Evolutionary conservation across 2,888 invertebrate species (phyloP).

Genomic region (Agonopterix heracliana): DNA sequence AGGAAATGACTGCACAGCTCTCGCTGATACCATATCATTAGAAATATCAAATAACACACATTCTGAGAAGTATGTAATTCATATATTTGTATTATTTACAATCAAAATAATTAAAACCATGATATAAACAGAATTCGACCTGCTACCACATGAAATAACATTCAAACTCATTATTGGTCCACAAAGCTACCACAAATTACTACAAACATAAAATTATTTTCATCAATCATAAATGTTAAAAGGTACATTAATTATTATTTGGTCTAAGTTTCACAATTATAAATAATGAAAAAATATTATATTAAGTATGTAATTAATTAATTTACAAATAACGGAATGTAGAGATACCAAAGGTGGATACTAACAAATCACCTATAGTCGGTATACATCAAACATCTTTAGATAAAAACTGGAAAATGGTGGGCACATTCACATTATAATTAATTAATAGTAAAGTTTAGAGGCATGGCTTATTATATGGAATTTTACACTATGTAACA

Average conservation of each 20-base stretch:
- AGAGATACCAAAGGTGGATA: slow-evolving; percentile 65
- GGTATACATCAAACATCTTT: slow-evolving; percentile 68
- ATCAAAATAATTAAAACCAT: slow-evolving; percentile 59
- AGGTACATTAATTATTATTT: slow-evolving; percentile 77
- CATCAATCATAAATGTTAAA: slow-evolving; percentile 68
- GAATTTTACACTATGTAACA: slow-evolving; percentile 71
- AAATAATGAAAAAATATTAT: slow-evolving; percentile 66
- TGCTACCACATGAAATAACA: slow-evolving; percentile 61
- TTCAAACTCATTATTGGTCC: slow-evolving; percentile 70
- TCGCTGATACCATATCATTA: too few species aligned
- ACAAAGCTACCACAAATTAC: slow-evolving; percentile 69
- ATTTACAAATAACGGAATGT: slow-evolving; percentile 75
- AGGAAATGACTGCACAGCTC: too few species aligned
- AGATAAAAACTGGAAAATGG: slow-evolving; percentile 73
- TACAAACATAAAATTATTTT: slow-evolving; percentile 54
- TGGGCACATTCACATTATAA: slow-evolving; percentile 62
- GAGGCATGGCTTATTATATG: slow-evolving; percentile 58
- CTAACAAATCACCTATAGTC: slow-evolving; percentile 50
- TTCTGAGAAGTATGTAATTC: slow-evolving; percentile 48
- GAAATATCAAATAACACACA: slow-evolving; percentile 28
- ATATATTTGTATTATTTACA: slow-evolving; percentile 74
- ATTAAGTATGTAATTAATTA: slow-evolving; percentile 19
- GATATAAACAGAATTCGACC: slow-evolving; percentile 67
- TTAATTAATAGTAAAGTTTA: slow-evolving; percentile 45
- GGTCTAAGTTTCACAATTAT: slow-evolving; percentile 74